Evolutionary conservation across 2,113 vertebrate species (phyloP).

Genomic region (Xiphophorus couchianus): DNA sequence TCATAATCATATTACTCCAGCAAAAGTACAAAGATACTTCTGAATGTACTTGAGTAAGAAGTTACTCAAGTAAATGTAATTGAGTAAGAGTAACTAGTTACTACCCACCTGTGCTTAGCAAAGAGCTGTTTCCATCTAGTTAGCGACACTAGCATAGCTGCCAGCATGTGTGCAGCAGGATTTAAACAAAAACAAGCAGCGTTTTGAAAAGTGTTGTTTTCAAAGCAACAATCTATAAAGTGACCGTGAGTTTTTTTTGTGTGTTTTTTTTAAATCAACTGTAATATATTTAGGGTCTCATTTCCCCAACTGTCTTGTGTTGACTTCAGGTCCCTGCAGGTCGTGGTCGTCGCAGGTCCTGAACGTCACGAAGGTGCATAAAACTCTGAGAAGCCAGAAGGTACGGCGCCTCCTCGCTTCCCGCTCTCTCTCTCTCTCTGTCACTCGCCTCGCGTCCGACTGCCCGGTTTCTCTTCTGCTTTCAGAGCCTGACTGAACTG

Average conservation of each 20-base stretch:
- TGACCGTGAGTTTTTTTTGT: not conserved
- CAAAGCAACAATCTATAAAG: not conserved
- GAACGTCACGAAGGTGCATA: conserved; percentile 46
- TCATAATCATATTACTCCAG: too few relatives aligned
- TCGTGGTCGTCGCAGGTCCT: conserved; percentile 55
- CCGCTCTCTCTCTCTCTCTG: not conserved
- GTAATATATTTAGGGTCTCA: not conserved
- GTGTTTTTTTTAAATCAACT: too few relatives aligned
- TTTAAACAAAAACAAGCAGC: not conserved
- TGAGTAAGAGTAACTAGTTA: too few relatives aligned
- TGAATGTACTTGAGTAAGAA: too few relatives aligned
- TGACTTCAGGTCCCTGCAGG: conserved; percentile 66
- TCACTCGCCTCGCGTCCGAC: not conserved
- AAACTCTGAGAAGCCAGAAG: conserved; percentile 24
- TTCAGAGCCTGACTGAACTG: conserved; percentile 40
- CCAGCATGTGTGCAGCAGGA: not conserved
- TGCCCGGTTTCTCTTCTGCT: conserved; percentile 20
- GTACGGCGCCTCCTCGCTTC: conserved; percentile 14
- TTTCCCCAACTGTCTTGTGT: conserved; percentile 26
- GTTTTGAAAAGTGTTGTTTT: not conserved
- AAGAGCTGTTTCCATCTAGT: too few relatives aligned
- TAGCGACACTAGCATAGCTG: too few relatives aligned
- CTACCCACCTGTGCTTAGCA: too few relatives aligned
- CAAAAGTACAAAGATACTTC: too few relatives aligned
- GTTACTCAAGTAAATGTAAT: too few relatives aligned